phyloP scores from a whole-genome alignment of 2,888 invertebrate species.

The Dryobota labecula region DNA sequence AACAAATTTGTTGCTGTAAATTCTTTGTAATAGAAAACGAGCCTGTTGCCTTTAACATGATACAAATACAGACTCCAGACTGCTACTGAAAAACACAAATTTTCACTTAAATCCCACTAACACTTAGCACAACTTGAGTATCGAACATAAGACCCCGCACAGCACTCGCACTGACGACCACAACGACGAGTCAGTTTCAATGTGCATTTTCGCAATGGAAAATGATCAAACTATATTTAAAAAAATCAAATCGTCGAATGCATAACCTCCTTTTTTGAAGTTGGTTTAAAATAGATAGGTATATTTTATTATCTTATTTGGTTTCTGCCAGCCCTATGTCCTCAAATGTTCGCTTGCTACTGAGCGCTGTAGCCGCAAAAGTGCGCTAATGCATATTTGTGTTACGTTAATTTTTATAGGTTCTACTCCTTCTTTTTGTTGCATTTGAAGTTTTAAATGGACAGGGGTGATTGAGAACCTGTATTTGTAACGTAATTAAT shows the following conservation, averaged over 20 bases:
- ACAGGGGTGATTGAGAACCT: neutral
- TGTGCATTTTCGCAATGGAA: neutral
- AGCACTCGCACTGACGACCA: too few species aligned
- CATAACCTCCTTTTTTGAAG: neutral
- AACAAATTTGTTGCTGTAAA: neutral
- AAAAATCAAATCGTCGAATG: too few species aligned
- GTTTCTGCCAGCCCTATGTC: slow-evolving; percentile 81
- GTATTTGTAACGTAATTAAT: neutral
- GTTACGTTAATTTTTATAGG: slow-evolving; percentile 46
- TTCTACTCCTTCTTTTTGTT: slow-evolving; percentile 18
- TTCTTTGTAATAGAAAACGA: neutral
- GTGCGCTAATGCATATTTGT: slow-evolving; percentile 65
- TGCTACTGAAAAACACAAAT: too few species aligned
- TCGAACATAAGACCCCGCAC: too few species aligned
- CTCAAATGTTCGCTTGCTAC: slow-evolving; percentile 88
- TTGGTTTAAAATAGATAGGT: neutral
- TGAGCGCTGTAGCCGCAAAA: slow-evolving; percentile 75
- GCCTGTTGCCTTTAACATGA: neutral
- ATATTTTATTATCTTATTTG: neutral
- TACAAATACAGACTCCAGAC: neutral
- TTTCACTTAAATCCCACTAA: too few species aligned
- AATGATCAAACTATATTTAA: too few species aligned
- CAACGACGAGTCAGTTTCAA: too few species aligned
- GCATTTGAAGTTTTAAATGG: neutral
- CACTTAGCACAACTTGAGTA: too few species aligned